These are phyloP conservation scores for Porites australiensis DNA, from an alignment of 64 coral and sea anemone genomes.

Conservation along the genomic window DNA sequence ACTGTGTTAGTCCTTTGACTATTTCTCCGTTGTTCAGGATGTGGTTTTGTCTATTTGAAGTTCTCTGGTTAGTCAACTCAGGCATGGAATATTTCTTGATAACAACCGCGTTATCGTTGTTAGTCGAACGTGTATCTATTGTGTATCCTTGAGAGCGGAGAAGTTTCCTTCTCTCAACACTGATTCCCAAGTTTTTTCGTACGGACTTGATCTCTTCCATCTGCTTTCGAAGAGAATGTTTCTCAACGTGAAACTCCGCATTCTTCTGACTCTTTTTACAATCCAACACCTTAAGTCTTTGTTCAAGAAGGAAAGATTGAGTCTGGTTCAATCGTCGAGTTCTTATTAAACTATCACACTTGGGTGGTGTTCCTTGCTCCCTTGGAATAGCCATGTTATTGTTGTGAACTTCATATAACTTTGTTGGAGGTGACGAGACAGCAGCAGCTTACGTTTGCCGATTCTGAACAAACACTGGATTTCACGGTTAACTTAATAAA, in stretches of 20 bases:
- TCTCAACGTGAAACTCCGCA: slow-evolving; percentile 52
- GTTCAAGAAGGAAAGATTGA: slow-evolving; percentile 64
- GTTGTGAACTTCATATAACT: slow-evolving; percentile 3
- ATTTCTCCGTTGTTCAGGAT: not conserved
- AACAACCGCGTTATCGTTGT: not conserved
- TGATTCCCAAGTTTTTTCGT: slow-evolving; percentile 54
- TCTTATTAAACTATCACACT: slow-evolving; percentile 36
- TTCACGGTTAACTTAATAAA: not conserved
- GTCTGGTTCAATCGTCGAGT: slow-evolving; percentile 70
- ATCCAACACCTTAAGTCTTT: slow-evolving; percentile 71
- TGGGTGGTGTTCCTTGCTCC: not conserved
- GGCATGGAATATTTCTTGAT: slow-evolving; percentile 34
- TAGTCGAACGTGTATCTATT: not conserved
- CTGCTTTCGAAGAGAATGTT: slow-evolving; percentile 47
- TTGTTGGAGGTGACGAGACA: slow-evolving; percentile 2
- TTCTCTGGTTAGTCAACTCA: not conserved
- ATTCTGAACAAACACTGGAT: slow-evolving; percentile 2
- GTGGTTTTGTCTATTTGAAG: not conserved
- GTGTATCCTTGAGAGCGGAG: slow-evolving; percentile 69
- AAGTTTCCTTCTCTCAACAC: slow-evolving; percentile 68
- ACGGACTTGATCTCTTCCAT: slow-evolving; percentile 64
- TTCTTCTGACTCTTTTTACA: slow-evolving; percentile 54
- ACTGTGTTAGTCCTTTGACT: slow-evolving; percentile 1
- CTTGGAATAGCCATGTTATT: not conserved
- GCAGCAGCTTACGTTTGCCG: not conserved